Evolutionary conservation across 2,888 invertebrate genomes (phyloP).

Genomic region (Hyles lineata): DNA sequence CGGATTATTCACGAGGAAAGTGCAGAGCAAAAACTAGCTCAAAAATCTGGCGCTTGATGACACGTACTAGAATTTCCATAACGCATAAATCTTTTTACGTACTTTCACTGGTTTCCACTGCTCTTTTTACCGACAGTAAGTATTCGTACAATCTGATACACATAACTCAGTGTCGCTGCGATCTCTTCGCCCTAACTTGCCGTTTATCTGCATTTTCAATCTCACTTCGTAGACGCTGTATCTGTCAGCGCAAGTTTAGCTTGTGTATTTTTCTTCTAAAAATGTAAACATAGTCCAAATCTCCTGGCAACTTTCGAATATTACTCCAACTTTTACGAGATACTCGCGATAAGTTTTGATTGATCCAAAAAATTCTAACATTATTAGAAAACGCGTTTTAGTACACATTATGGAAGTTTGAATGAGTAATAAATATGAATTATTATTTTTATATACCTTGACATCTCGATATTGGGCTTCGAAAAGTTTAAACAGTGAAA

Average conservation of each 20-base stretch:
- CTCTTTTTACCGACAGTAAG: conserved; percentile 13
- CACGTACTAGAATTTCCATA: conserved; percentile 36
- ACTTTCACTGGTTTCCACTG: not conserved
- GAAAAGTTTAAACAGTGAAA: conserved; percentile 34
- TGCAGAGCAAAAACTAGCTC: conserved; percentile 1
- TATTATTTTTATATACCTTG: not conserved
- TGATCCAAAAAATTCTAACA: not conserved
- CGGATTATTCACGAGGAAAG: conserved; percentile 9
- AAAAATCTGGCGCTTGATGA: conserved; percentile 41
- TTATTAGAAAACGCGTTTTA: conserved; percentile 1
- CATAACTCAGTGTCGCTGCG: not conserved
- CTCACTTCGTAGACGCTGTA: not conserved
- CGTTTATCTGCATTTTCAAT: conserved; percentile 1
- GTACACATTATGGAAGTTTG: not conserved
- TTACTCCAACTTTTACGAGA: conserved; percentile 8
- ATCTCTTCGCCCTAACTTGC: not conserved
- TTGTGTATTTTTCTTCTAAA: conserved; percentile 6
- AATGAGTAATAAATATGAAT: conserved; percentile 7
- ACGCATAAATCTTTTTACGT: conserved; percentile 5
- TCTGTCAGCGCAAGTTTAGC: not conserved
- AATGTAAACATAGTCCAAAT: not conserved
- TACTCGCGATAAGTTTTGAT: conserved; percentile 10
- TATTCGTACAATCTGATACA: conserved; percentile 3
- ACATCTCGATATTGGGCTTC: not conserved
- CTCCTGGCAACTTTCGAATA: not conserved